Base-by-base conservation (phyloP, 2,888 invertebrate species). In the Isoperla grammatica region DNA sequence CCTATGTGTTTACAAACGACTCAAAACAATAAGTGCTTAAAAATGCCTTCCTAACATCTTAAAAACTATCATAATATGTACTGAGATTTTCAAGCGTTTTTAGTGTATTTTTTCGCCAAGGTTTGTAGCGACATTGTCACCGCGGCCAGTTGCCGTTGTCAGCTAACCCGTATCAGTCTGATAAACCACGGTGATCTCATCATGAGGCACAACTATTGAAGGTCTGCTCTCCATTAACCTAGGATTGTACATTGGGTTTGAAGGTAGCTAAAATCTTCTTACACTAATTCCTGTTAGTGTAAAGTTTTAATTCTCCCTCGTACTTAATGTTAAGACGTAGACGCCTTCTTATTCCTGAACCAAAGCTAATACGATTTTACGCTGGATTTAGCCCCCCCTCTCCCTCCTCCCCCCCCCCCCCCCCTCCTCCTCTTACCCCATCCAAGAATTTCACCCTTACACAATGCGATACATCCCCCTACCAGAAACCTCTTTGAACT, bases 331-430 rank as follows among this genome's bases (percentile, higher is more conserved):
- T 74, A 74, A 73, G 74, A 74, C 73, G 74, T 73, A 74, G 29
- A 29, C 73, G 71, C 73, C 71, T 67, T 64, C 67, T 67, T 70
- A 71, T 69, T 72, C 71, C 69, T 72, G 75, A 72, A 70, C 71
- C 71, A 72, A 71, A 73, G 53, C 78, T 81, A 81, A 83, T 80
- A 79, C 79, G 81, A 83, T 83, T 83, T 82, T 80, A 81, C 78
- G 81, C 78, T 76, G 80, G 81, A 82, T 82, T 82, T 70, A 72
- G 71, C 62, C 63, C 59, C 29, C 55, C 60, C 60, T 58, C 59
- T 59, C 61, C 50, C 46, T 46, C 19, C 20, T n/a, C 46, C 3
- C 46, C 9, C 9, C 50, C 50, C 42, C 13, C 42, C 42, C 13
- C 13, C 9, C 42, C 42, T n/a, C 42, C 42, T 5, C 42, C 42